Conservation (phyloP, 2,888 invertebrate species). For the Phortica okadai region DNA sequence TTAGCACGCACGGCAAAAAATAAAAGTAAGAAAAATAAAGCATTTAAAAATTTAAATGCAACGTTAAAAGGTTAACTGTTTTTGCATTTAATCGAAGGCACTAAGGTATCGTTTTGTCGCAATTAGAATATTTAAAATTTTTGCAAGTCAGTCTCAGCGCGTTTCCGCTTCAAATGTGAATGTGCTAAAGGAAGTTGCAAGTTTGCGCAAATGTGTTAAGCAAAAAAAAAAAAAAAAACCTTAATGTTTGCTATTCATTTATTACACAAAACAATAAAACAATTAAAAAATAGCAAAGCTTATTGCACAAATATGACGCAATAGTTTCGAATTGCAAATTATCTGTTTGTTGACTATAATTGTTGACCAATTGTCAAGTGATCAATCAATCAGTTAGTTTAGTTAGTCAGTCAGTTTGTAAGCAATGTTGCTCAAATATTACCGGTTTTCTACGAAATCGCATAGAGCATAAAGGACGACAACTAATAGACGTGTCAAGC, state of each 20-base stretch:
- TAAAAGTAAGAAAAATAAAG: neutral
- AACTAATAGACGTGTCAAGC: conserved; percentile 4
- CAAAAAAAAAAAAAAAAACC: no score
- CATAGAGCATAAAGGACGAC: conserved; percentile 25
- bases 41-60: neutral
- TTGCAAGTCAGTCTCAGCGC: neutral
- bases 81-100: neutral
- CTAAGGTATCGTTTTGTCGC: neutral
- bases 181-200: neutral
- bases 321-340: conserved; percentile 1
- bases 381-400: conserved; percentile 39
- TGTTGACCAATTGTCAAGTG: conserved; percentile 30
- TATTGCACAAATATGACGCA: conserved; percentile 1
- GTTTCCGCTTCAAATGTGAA: neutral
- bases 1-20: no score
- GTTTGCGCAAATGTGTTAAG: neutral
- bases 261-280: no score
- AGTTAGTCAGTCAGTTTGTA: conserved; percentile 42
- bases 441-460: conserved; percentile 42
- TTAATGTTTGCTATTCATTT: no score
- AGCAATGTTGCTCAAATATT: conserved; percentile 49
- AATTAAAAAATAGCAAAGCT: no score
- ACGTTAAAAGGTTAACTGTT: neutral
- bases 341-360: conserved; percentile 9
- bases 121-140: neutral